Evolutionary conservation across 2,113 vertebrate genomes (phyloP).

Genomic region (Triplophysa tibetana): DNA sequence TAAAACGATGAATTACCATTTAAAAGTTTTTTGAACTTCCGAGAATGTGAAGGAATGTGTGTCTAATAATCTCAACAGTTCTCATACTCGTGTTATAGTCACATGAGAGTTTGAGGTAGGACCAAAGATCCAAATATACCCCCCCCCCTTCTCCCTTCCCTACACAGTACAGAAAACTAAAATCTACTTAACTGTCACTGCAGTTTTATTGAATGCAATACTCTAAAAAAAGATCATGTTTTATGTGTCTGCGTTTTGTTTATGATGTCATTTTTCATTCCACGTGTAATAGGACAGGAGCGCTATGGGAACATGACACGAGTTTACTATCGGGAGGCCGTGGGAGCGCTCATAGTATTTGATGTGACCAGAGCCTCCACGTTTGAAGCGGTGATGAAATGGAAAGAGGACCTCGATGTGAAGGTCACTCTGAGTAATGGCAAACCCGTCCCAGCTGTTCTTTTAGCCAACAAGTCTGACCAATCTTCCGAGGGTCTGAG

Average conservation of each 20-base stretch:
- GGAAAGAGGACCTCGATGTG: constrained; percentile 81
- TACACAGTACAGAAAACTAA: neutral
- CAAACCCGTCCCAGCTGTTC: constrained; percentile 73
- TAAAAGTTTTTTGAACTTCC: neutral
- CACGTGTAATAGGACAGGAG: constrained; percentile 73
- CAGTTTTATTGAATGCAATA: neutral
- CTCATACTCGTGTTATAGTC: constrained; percentile 67
- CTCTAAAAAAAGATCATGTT: neutral
- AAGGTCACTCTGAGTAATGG: constrained; percentile 78
- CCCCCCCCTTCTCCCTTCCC: neutral
- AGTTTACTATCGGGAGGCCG: constrained; percentile 81
- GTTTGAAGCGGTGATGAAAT: constrained; percentile 78
- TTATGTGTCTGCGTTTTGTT: neutral
- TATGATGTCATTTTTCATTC: neutral
- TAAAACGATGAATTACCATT: neutral
- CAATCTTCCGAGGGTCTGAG: constrained; percentile 70
- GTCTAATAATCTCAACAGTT: constrained; percentile 61
- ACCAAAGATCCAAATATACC: constrained; percentile 21
- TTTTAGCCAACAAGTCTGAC: constrained; percentile 81
- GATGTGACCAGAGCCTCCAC: constrained; percentile 80
- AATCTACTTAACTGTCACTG: neutral
- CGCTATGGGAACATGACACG: constrained; percentile 85
- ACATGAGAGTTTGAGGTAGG: constrained; percentile 62
- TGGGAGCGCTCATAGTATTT: constrained; percentile 80
- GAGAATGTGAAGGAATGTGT: constrained; percentile 57